phyloP scores from a whole-genome alignment of 1,140 invertebrate genomes.

The Euura saliciscinereae region DNA sequence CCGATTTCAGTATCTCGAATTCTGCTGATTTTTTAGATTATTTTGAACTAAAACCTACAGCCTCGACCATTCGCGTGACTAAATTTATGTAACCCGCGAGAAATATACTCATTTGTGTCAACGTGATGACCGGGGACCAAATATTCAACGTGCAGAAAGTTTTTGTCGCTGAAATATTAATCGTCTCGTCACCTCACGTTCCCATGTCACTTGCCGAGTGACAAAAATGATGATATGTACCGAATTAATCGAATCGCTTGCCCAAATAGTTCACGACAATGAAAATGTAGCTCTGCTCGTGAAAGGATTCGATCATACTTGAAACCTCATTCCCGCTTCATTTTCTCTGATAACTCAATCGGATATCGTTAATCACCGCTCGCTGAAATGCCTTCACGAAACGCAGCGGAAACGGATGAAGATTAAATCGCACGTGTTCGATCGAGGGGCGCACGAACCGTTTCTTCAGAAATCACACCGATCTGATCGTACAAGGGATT shows the following conservation, averaged over 20 bases:
- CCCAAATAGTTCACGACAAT: background rate
- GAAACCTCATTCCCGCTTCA: too few species aligned
- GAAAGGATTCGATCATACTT: background rate
- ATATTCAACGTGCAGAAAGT: background rate
- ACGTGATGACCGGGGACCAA: background rate
- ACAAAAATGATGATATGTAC: background rate
- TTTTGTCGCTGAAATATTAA: background rate
- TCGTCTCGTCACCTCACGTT: background rate
- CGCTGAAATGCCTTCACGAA: slow-evolving; percentile 6
- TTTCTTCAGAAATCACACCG: slow-evolving; percentile 2
- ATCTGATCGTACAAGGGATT: background rate
- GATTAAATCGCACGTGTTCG: slow-evolving; percentile 9
- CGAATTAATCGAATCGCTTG: background rate
- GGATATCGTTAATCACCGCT: background rate
- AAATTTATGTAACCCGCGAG: background rate
- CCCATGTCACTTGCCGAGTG: background rate
- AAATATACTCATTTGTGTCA: background rate
- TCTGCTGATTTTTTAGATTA: too few species aligned
- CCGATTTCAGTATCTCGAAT: too few species aligned
- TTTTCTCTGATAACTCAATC: too few species aligned
- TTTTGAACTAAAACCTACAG: background rate
- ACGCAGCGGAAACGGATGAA: slow-evolving; percentile 16
- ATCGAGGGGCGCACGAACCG: background rate
- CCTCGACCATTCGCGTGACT: background rate
- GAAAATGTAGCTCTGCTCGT: background rate